Evolutionary conservation across 2,797 vertebrate genomes (phyloP).

Genomic region (Gallirallus australis): DNA sequence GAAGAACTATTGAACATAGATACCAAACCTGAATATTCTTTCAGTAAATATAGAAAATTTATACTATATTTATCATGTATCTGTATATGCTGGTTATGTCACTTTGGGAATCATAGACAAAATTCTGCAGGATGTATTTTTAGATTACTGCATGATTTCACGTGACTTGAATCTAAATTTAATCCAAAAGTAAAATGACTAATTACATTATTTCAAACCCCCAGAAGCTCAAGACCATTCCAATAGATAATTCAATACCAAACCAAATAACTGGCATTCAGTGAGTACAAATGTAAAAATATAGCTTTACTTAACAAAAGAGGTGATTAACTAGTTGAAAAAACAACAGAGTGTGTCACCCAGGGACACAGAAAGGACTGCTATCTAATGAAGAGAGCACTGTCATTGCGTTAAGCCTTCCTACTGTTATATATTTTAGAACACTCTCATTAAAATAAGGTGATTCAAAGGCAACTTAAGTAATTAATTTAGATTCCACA

Average conservation of each 20-base stretch:
- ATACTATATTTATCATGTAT: neutral
- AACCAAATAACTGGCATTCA: neutral
- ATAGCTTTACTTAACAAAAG: neutral
- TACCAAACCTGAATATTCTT: neutral
- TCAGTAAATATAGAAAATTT: neutral
- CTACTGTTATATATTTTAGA: neutral
- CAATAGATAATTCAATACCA: neutral
- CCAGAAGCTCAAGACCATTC: neutral
- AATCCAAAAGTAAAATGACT: conserved; percentile 35
- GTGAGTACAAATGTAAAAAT: neutral
- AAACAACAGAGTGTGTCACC: neutral
- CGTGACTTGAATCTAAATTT: conserved; percentile 37
- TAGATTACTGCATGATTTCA: conserved; percentile 50
- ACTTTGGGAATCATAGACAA: neutral
- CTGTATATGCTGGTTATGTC: neutral
- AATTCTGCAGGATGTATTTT: conserved; percentile 23
- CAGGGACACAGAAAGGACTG: neutral
- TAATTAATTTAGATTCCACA: neutral
- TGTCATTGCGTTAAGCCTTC: neutral
- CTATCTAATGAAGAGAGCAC: neutral
- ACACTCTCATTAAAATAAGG: neutral
- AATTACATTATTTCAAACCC: neutral
- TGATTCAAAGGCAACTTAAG: conserved; percentile 1
- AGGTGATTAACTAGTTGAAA: neutral
- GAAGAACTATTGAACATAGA: neutral